phyloP scores from a whole-genome alignment of 2,797 vertebrate genomes.

The Natrix natrix region DNA sequence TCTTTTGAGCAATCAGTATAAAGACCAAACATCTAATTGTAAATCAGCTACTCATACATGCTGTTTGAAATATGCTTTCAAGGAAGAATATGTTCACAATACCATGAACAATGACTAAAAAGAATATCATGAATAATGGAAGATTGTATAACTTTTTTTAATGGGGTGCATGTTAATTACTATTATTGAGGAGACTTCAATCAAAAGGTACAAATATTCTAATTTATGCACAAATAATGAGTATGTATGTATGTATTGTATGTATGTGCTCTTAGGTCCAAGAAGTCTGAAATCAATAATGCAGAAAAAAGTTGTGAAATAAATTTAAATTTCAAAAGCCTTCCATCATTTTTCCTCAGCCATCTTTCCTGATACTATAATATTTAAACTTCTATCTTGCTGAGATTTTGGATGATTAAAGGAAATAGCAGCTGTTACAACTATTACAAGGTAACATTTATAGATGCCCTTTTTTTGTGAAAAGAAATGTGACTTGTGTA shows the following conservation, averaged over 20 bases:
- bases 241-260: too few relatives aligned
- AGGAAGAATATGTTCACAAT: neutral
- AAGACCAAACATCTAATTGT: neutral
- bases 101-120: neutral
- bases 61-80: neutral
- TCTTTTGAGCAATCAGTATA: neutral
- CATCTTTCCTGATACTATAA: neutral
- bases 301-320: neutral
- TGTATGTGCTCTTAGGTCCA: neutral
- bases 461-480: neutral
- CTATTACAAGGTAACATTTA: accelerated
- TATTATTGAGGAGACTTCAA: neutral
- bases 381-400: neutral
- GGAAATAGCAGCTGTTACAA: neutral
- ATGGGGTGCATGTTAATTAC: neutral
- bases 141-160: neutral
- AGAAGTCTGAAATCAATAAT: neutral
- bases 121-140: neutral
- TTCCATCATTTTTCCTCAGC: neutral
- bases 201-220: neutral
- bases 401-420: neutral
- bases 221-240: neutral
- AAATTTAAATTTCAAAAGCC: neutral
- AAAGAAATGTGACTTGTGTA: neutral
- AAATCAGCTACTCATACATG: neutral